These are phyloP conservation scores for Drosophila rufa DNA, from an alignment of 1,140 invertebrate species.

Conservation along the genomic window DNA sequence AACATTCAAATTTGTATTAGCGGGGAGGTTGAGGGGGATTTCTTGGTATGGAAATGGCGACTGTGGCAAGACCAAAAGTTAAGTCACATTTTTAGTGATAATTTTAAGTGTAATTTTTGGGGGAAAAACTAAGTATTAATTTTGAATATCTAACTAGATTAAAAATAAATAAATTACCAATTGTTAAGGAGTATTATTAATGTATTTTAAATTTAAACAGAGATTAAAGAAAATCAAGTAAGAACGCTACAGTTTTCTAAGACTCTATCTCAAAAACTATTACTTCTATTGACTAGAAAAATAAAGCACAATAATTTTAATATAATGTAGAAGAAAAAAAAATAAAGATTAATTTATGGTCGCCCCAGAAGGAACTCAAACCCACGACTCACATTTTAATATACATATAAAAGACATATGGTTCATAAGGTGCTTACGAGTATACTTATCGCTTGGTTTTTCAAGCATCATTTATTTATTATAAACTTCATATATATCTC, in stretches of 20 bases:
- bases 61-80: not conserved
- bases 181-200: not conserved
- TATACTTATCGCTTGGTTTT: not conserved
- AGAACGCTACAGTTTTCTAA: not conserved
- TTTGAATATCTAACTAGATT: no score
- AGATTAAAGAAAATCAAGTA: not conserved
- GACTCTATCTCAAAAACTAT: not conserved
- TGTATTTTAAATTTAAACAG: not conserved
- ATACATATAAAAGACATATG: not conserved
- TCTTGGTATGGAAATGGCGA: not conserved
- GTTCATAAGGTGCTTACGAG: not conserved
- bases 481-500: not conserved
- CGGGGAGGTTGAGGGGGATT: not conserved
- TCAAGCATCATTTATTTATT: not conserved
- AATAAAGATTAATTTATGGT: no score
- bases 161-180: not conserved
- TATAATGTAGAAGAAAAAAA: no score
- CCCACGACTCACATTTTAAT: no score
- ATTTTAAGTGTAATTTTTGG: not conserved
- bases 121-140: not conserved
- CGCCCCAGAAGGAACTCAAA: no score
- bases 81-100: not conserved
- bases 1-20: slow-evolving; percentile 22
- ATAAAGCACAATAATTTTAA: no score
- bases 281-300: not conserved